These are phyloP conservation scores for Orchesellides sinensis DNA, from an alignment of 2,888 invertebrate species.

Conservation along the genomic window DNA sequence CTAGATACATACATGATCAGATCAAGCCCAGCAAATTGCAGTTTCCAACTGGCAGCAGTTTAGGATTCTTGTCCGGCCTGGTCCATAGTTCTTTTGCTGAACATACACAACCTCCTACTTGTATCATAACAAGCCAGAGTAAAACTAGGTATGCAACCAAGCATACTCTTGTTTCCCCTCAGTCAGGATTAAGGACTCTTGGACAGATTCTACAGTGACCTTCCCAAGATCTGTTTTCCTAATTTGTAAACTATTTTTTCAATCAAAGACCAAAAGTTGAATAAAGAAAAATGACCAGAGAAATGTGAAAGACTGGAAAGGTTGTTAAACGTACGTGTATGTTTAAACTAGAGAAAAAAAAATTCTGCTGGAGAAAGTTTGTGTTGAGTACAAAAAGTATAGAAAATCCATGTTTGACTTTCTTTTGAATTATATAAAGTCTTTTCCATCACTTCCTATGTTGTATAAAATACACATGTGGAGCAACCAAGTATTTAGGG, in stretches of 20 bases:
- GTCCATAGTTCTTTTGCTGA: too few species aligned
- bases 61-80: too few species aligned
- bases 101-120: neutral
- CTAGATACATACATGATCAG: slow-evolving; percentile 7
- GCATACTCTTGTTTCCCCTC: slow-evolving; percentile 17
- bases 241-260: slow-evolving; percentile 15
- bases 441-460: too few species aligned
- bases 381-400: too few species aligned
- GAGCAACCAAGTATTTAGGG: neutral
- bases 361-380: too few species aligned
- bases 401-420: too few species aligned
- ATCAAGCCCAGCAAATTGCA: neutral
- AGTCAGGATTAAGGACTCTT: slow-evolving; percentile 27
- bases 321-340: too few species aligned
- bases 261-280: neutral
- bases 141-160: too few species aligned
- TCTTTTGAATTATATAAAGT: too few species aligned
- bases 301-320: too few species aligned
- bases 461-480: neutral
- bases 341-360: too few species aligned
- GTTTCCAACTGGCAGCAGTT: slow-evolving; percentile 11
- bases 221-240: slow-evolving; percentile 1
- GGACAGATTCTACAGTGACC: slow-evolving; percentile 10
- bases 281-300: slow-evolving; percentile 30
- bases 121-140: too few species aligned